phyloP scores from a whole-genome alignment of 1,140 invertebrate species.

The Sinella curviseta region DNA sequence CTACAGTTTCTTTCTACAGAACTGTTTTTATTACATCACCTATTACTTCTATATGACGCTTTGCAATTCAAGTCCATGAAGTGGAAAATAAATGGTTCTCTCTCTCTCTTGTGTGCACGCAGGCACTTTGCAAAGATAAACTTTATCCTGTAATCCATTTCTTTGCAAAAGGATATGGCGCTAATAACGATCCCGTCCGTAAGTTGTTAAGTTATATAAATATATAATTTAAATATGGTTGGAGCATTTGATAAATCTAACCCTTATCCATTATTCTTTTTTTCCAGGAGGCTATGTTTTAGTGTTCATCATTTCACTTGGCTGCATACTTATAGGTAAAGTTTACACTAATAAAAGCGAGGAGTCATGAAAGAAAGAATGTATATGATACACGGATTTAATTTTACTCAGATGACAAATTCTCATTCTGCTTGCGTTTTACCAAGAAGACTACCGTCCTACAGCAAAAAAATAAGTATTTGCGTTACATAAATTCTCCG shows the following conservation, averaged over 20 bases:
- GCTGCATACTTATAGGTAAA: conserved; percentile 65
- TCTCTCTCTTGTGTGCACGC: conserved; percentile 50
- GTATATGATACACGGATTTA: too few relatives aligned
- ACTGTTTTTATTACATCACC: background rate
- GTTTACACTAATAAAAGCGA: conserved; percentile 13
- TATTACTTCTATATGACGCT: background rate
- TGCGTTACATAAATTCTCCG: background rate
- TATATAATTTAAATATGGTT: background rate
- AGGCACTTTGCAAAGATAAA: conserved; percentile 68
- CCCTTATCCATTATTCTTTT: background rate
- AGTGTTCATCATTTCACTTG: conserved; percentile 64
- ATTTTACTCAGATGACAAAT: background rate
- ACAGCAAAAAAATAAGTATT: background rate
- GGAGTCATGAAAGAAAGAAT: background rate
- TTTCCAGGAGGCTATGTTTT: conserved; percentile 63
- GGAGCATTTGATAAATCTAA: background rate
- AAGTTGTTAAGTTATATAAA: background rate
- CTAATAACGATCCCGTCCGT: conserved; percentile 64
- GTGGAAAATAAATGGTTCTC: background rate
- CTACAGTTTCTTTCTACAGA: too few relatives aligned
- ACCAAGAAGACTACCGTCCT: too few relatives aligned
- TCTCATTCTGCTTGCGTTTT: too few relatives aligned
- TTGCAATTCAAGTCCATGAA: background rate
- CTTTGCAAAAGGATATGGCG: conserved; percentile 65
- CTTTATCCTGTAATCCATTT: conserved; percentile 66